Evolutionary conservation across 2,113 vertebrate genomes (phyloP).

Genomic region (Jaculus jaculus): DNA sequence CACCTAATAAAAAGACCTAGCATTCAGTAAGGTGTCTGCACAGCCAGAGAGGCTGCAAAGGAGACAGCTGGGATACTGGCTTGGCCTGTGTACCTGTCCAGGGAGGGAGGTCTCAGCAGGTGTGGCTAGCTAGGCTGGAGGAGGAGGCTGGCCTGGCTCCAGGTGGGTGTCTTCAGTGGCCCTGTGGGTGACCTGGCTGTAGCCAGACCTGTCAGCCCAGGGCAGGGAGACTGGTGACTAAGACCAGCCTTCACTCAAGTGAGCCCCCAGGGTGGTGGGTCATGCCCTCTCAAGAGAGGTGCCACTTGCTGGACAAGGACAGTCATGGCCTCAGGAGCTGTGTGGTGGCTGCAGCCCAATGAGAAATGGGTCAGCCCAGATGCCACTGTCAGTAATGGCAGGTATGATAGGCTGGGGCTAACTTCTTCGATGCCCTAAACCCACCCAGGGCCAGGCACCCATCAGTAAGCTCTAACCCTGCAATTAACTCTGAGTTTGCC

Average conservation of each 20-base stretch:
- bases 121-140: not conserved
- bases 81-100: not conserved
- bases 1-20: not conserved
- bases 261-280: conserved; percentile 43
- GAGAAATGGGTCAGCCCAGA: conserved; percentile 46
- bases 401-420: conserved; percentile 44
- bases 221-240: conserved; percentile 59
- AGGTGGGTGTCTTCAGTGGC: conserved; percentile 9
- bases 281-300: conserved; percentile 27
- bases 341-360: conserved; percentile 19
- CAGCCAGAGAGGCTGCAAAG: not conserved
- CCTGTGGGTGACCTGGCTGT: conserved; percentile 57
- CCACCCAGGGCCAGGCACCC: conserved; percentile 55
- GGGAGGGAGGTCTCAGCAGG: not conserved
- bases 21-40: not conserved
- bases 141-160: not conserved
- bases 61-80: not conserved
- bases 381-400: conserved; percentile 24
- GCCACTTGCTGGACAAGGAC: conserved; percentile 29
- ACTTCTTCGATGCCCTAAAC: conserved; percentile 30
- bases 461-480: conserved; percentile 34
- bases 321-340: conserved; percentile 47
- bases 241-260: conserved; percentile 7
- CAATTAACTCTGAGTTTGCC: conserved; percentile 69
- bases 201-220: conserved; percentile 66